phyloP scores from a whole-genome alignment of 2,797 vertebrate genomes.

The Gambelia wislizenii region DNA sequence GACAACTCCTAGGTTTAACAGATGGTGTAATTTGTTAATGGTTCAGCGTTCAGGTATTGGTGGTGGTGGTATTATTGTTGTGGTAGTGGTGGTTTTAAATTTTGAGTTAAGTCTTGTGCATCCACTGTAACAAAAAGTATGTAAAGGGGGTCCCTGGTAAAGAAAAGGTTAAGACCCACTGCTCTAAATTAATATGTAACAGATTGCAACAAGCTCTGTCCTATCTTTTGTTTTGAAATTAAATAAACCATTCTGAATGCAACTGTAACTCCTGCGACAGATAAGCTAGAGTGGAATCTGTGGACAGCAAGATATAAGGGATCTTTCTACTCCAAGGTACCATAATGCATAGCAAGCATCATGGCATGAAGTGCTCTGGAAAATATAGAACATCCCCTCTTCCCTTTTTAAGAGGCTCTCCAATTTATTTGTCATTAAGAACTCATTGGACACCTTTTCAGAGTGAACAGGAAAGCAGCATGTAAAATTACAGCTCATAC shows the following conservation, averaged over 20 bases:
- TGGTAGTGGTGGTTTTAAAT: no score
- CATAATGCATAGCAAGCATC: neutral
- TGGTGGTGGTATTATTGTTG: no score
- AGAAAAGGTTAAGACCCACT: no score
- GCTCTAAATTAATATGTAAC: no score
- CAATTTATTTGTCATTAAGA: neutral
- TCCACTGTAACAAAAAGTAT: no score
- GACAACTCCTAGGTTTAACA: no score
- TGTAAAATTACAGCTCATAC: neutral
- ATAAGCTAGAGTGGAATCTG: neutral
- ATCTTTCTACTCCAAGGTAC: neutral
- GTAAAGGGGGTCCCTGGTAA: no score
- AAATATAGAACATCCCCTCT: neutral
- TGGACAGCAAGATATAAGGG: neutral
- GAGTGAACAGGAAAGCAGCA: neutral
- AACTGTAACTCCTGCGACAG: neutral
- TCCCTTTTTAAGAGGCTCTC: neutral
- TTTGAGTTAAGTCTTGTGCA: no score
- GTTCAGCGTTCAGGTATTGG: no score
- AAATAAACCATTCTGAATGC: neutral
- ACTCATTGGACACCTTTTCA: neutral
- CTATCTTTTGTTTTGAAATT: neutral
- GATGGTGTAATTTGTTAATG: no score
- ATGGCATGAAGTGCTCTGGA: neutral
- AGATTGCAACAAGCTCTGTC: neutral